Percentiles rank a stretch among this genome's conserved stretches.
These are phyloP conservation scores for Ectropis grisescens DNA, from an alignment of 1,140 invertebrate species.

Conservation along the genomic window DNA sequence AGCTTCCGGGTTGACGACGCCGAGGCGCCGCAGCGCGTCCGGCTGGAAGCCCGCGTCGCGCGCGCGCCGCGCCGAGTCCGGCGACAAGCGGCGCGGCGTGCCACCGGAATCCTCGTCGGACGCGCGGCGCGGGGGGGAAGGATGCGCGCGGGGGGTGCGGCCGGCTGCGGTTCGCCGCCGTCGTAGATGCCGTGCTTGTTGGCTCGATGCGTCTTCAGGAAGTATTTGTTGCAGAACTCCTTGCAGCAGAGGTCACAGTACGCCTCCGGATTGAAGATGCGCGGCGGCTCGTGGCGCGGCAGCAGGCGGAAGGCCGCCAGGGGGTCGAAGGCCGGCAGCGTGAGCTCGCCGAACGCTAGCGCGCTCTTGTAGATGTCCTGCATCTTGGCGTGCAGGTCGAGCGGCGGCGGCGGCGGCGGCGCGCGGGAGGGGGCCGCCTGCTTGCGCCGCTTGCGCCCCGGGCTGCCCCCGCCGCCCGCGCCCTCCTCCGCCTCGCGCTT, in stretches of 20 bases:
- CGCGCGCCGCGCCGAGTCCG: constrained; percentile 74
- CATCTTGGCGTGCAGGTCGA: constrained; percentile 66
- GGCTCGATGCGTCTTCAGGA: constrained; percentile 96
- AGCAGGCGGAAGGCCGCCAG: constrained; percentile 69
- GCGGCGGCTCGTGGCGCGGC: constrained; percentile 75
- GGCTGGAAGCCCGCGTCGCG: constrained; percentile 75
- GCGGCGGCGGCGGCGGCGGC: constrained; percentile 32
- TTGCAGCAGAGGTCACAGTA: constrained; percentile 98
- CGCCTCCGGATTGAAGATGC: constrained; percentile 95
- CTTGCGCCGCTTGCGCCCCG: constrained; percentile 58
- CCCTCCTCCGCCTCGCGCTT: constrained; percentile 58
- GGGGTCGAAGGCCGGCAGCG: constrained; percentile 59
- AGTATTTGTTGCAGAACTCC: constrained; percentile 99
- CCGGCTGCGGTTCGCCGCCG: constrained; percentile 60
- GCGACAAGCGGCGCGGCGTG: constrained; percentile 72
- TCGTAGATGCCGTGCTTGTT: constrained; percentile 94
- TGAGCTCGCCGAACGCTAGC: constrained; percentile 60
- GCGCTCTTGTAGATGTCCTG: constrained; percentile 68
- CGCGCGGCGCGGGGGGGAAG: constrained; percentile 54
- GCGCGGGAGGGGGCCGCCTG: constrained; percentile 54
- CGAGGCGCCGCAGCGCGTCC: constrained; percentile 80
- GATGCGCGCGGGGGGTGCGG: constrained; percentile 46
- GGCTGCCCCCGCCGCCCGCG: constrained; percentile 44
- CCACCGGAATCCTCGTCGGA: constrained; percentile 69
- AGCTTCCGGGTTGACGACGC: constrained; percentile 87